Conservation (phyloP, 2,113 vertebrate species). For the Lampris incognitus region DNA sequence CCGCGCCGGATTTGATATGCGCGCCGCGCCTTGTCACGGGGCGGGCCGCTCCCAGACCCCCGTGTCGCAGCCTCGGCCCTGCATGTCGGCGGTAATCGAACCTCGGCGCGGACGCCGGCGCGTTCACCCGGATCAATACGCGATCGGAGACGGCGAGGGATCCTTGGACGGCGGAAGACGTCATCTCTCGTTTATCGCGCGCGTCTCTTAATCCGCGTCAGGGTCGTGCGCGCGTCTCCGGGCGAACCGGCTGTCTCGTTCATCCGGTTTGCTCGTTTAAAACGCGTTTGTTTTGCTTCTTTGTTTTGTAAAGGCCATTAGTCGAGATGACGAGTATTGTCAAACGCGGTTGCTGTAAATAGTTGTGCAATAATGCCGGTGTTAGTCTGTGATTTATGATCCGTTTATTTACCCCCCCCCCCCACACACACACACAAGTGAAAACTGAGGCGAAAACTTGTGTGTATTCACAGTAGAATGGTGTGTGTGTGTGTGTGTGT, state of each 20-base stretch:
- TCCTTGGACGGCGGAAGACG: slow-evolving; percentile 76
- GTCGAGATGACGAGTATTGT: slow-evolving; percentile 66
- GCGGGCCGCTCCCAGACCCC: slow-evolving; percentile 70
- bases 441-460: too few species aligned
- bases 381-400: too few species aligned
- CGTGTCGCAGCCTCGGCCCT: slow-evolving; percentile 78
- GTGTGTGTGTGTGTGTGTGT: too few species aligned
- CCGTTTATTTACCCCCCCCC: too few species aligned
- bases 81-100: slow-evolving; percentile 85
- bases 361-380: slow-evolving; percentile 24
- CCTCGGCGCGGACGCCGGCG: slow-evolving; percentile 85
- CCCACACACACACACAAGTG: too few species aligned
- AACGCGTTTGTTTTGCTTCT: slow-evolving; percentile 50
- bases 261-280: slow-evolving; percentile 61
- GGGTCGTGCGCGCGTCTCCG: slow-evolving; percentile 66
- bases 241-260: neutral
- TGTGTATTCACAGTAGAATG: too few species aligned
- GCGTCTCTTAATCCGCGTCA: slow-evolving; percentile 62
- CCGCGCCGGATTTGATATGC: slow-evolving; percentile 80
- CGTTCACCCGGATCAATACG: slow-evolving; percentile 77
- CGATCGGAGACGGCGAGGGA: slow-evolving; percentile 53
- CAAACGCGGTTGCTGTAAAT: slow-evolving; percentile 58
- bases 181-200: slow-evolving; percentile 69
- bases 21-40: slow-evolving; percentile 56
- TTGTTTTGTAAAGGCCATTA: slow-evolving; percentile 59